phyloP scores from a whole-genome alignment of 2,888 invertebrate genomes.

The Busseola fusca region DNA sequence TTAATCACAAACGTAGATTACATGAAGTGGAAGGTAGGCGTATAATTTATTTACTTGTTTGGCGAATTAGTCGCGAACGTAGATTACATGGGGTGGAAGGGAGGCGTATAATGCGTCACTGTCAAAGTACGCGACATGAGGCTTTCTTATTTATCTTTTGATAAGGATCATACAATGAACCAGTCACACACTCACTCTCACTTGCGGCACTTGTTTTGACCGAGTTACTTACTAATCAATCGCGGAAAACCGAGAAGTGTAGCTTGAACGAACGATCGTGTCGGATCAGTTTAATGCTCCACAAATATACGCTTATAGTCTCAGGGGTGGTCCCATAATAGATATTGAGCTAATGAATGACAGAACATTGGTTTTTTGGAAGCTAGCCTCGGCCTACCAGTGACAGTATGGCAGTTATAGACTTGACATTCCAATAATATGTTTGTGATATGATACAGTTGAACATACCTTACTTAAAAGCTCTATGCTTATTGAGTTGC shows the following conservation, averaged over 20 bases:
- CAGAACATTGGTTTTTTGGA: not conserved
- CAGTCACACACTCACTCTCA: no score
- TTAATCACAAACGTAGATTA: no score
- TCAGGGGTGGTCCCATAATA: not conserved
- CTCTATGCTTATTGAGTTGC: slow-evolving; percentile 91
- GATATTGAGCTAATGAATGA: not conserved
- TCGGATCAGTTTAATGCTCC: not conserved
- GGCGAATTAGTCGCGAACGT: no score
- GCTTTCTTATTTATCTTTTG: not conserved
- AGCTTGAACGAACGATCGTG: not conserved
- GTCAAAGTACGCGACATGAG: not conserved
- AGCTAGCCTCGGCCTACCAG: not conserved
- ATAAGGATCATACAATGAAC: not conserved
- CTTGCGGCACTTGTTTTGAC: not conserved
- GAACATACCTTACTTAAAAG: slow-evolving; percentile 91
- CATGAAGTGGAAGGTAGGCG: no score
- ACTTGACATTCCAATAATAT: not conserved
- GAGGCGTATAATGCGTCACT: not conserved
- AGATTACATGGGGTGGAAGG: no score
- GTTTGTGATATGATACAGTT: slow-evolving; percentile 1
- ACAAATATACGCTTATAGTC: not conserved
- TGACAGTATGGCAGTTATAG: not conserved
- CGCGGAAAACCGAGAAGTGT: not conserved
- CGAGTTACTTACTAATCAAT: not conserved
- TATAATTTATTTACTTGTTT: no score